Base-by-base conservation (phyloP, 2,797 vertebrate species). In the Mormyrus hasselquistii region DNA sequence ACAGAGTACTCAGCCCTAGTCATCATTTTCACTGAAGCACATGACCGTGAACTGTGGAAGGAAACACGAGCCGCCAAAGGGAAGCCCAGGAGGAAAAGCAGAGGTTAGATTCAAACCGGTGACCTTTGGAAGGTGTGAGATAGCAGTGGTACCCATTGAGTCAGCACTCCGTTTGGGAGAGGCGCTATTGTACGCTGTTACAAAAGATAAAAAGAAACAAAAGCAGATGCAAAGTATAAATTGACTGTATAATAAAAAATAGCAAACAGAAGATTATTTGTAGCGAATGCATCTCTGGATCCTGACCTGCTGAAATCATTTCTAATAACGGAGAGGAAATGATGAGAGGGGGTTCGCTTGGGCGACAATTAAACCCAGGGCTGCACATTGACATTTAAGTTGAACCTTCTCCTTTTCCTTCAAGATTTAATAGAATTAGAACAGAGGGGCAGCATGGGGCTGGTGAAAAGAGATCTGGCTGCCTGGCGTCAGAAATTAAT, bases 401-500 rank as follows among this genome's bases (percentile, higher is more conserved):
- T 69, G 25, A 87, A 87, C 38, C 14, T 52, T 87, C 73, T 62
- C 65, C 55, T 73, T 87, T 52, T 59, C 53, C 14, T 55, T 87
- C 52, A 87, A 82, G 50, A 82, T 87, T 87, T 82, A 87, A 89
- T 87, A 89, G 69, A 69, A 79, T 87, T 59, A 87, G 55, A 62
- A 59, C 86, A 83, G 29, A 52, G 62, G 19, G 52, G 69, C 69
- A 57, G 29, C 49, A 49, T 34, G 69, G 84, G 90, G 90, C 90
- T 88, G 91, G 88, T 87, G 52, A 86, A 88, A 38, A 82, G 10
- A 49, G 88, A 90, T 59, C 93, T 92, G 93, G 93, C 93, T 92
- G 93, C 91, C 93, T 93, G 92, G 92, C 93, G 94, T 95, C 94
- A 49, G 92, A 92, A 94, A 95, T 95, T 95, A 95, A 96, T 96